Percentiles rank a stretch among this genome's conserved stretches.
Conservation (phyloP, 2,113 vertebrate genomes). For the Nothoprocta perdicaria region DNA sequence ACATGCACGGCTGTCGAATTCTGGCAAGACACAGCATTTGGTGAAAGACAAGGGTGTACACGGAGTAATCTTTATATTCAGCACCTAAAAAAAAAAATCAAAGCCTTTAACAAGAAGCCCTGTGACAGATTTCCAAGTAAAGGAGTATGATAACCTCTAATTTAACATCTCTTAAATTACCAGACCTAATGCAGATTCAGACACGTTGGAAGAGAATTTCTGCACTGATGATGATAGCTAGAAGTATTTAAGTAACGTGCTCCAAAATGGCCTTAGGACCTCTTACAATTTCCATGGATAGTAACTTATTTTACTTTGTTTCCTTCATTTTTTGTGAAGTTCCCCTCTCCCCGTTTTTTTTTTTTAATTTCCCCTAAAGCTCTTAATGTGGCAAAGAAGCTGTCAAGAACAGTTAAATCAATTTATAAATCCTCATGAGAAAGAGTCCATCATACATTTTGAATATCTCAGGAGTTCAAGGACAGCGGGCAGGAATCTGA, state of each 20-base stretch:
- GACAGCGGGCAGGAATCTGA: constrained; percentile 38
- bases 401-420: constrained; percentile 51
- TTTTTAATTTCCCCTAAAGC: background rate
- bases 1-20: fast-evolving
- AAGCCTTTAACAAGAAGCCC: background rate
- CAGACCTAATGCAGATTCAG: constrained; percentile 15
- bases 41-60: background rate
- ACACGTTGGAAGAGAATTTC: constrained; percentile 28
- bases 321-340: constrained; percentile 38
- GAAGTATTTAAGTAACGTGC: constrained; percentile 38
- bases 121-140: constrained; percentile 18
- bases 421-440: constrained; percentile 50
- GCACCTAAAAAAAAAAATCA: background rate
- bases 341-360: background rate
- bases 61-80: background rate
- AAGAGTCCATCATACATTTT: constrained; percentile 49
- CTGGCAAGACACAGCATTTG: background rate
- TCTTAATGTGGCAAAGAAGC: constrained; percentile 46
- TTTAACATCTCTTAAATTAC: constrained; percentile 46
- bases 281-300: constrained; percentile 55
- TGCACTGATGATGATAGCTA: background rate
- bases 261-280: constrained; percentile 34
- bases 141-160: background rate
- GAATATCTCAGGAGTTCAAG: constrained; percentile 52
- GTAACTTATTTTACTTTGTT: constrained; percentile 23